Conservation (phyloP, 1,140 invertebrate genomes). For the Caenorhabditis tropicalis region DNA sequence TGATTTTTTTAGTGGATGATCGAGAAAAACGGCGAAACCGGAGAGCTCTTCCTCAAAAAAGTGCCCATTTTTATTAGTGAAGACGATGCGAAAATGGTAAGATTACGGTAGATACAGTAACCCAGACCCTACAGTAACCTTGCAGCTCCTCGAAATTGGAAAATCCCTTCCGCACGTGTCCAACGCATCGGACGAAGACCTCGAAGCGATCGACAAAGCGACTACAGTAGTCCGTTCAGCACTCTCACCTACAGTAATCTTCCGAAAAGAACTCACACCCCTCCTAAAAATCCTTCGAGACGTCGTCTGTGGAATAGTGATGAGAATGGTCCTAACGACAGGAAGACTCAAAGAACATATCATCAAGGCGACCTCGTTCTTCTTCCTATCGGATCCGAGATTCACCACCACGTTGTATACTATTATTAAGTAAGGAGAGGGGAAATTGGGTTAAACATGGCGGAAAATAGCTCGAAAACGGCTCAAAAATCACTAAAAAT, state of each 20-base stretch:
- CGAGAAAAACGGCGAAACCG: neutral
- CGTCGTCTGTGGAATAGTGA: slow-evolving; percentile 33
- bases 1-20: slow-evolving; percentile 42
- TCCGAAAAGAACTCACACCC: neutral
- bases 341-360: slow-evolving; percentile 3
- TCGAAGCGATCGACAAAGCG: neutral
- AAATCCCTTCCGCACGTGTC: neutral
- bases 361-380: neutral
- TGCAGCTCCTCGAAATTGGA: slow-evolving; percentile 32
- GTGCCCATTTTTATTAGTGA: neutral
- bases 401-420: neutral
- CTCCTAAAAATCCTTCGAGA: neutral
- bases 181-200: neutral
- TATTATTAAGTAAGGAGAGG: slow-evolving; percentile 9
- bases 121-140: neutral
- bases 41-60: neutral
- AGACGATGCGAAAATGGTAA: neutral
- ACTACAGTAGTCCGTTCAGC: neutral
- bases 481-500: neutral
- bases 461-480: neutral
- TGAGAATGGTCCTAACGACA: slow-evolving; percentile 2
- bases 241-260: neutral
- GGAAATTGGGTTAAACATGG: no score
- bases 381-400: slow-evolving; percentile 10
- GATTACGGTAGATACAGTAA: neutral